Evolutionary conservation across 2,888 invertebrate genomes (phyloP), one percentile per base, ranked within the genome.

Genomic region (Piscicola geometra): DNA sequence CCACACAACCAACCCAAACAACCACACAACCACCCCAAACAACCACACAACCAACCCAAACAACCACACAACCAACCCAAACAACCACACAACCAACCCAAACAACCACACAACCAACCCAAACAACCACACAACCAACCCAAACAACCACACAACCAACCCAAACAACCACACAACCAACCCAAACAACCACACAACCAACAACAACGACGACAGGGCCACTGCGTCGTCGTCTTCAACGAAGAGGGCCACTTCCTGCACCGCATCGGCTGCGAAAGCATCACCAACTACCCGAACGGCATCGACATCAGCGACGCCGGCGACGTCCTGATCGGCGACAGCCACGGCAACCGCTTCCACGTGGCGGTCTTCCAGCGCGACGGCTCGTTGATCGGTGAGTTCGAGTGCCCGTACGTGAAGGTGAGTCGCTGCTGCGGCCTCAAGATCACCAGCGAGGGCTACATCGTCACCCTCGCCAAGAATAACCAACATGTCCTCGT

Each of bases 401-500:
- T 95, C 85, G 95, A 96, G 87, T 97, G 96, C 86, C 96, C 96
- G 74, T 93, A 95, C 85, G 94, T 96, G 78, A 96, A 97, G 90
- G 96, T 95, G 83, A 95, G 95, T 80, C 93, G 96, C 83, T 97
- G 96, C 89, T 97, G 96, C 86, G 96, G 96, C 79, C 89, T 97
- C 84, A 96, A 96, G 88, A 94, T 97, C 83, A 96, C 96, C 76
- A 93, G 93, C 30, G 95, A 96, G 87, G 96, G 96, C 81, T 94
- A 93, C 87, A 92, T 96, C 82, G 85, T 87, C 74, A 87, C 96
- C 2, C 88, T 97, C 88, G 96, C 96, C 86, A 97, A 97, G 89
- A 97, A 96, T 89, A 97, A 97, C 88, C 96, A 97, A 88, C 94
- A 96, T 87, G 96, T 97, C 84, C 90, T 97, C 87, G 93, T 97